Evolutionary conservation across 2,113 vertebrate genomes (phyloP).

Genomic region (Thamnaconus septentrionalis): DNA sequence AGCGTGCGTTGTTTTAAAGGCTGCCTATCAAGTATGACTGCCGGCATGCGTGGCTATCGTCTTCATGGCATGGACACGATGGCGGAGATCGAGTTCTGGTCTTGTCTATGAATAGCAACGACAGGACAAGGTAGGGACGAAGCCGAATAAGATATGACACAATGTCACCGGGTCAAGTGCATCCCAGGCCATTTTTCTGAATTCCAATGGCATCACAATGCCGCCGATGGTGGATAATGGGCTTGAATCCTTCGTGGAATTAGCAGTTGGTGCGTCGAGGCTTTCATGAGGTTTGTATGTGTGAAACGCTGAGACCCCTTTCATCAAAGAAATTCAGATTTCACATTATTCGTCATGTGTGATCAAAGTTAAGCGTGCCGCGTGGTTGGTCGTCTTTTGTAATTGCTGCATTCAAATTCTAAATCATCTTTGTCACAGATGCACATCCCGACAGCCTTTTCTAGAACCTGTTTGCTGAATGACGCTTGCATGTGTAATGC

Average conservation of each 20-base stretch:
- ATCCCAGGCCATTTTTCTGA: constrained; percentile 19
- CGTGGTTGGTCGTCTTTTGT: too few relatives aligned
- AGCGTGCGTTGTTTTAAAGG: not conserved
- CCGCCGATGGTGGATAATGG: not conserved
- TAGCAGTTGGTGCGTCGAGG: too few relatives aligned
- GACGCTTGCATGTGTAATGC: too few relatives aligned
- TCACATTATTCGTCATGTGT: too few relatives aligned
- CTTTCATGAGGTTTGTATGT: too few relatives aligned
- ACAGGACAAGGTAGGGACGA: constrained; percentile 46
- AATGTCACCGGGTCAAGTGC: constrained; percentile 19
- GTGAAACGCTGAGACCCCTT: too few relatives aligned
- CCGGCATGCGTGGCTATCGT: constrained; percentile 46
- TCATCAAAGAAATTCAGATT: too few relatives aligned
- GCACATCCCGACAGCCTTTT: too few relatives aligned
- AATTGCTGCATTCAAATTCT: too few relatives aligned
- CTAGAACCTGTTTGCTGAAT: too few relatives aligned
- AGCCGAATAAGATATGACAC: constrained; percentile 18
- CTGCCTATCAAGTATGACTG: constrained; percentile 20
- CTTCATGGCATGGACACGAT: constrained; percentile 51
- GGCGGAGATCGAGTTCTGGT: constrained; percentile 55
- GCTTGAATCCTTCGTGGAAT: not conserved
- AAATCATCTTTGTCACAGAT: too few relatives aligned
- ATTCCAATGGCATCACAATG: constrained; percentile 11
- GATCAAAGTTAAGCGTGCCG: too few relatives aligned
- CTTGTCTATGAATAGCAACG: constrained; percentile 66